phyloP scores from a whole-genome alignment of 2,797 vertebrate species.

The Dermochelys coriacea region DNA sequence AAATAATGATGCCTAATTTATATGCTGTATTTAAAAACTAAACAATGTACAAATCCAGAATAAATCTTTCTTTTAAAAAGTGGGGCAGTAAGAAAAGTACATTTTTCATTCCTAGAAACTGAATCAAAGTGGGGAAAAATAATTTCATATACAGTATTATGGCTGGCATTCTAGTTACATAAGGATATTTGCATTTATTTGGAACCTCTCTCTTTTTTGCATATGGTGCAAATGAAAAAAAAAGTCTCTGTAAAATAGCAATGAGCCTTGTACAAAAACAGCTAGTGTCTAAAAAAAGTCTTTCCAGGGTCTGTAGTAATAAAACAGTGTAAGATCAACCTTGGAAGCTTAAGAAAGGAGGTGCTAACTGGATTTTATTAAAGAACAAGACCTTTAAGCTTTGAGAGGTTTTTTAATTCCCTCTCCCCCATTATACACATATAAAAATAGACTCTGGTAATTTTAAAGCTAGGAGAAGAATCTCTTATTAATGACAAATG shows the following conservation, averaged over 20 bases:
- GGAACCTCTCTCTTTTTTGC: neutral
- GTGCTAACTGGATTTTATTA: neutral
- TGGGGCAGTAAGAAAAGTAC: neutral
- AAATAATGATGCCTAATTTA: neutral
- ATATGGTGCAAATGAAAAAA: neutral
- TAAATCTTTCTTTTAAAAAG: neutral
- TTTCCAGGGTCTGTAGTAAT: neutral
- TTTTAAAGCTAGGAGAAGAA: neutral
- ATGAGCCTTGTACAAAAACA: neutral
- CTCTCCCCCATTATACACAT: neutral
- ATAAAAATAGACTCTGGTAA: neutral
- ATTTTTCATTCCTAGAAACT: neutral
- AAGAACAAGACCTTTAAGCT: neutral
- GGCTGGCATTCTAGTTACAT: neutral
- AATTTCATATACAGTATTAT: neutral
- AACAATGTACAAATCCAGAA: neutral
- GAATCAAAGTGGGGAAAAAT: neutral
- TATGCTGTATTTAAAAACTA: neutral
- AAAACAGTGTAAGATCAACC: neutral
- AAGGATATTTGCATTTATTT: neutral
- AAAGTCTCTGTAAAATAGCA: neutral
- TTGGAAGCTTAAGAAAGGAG: neutral
- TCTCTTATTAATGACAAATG: neutral
- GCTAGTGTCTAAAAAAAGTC: neutral
- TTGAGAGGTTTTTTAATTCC: neutral